Conservation (phyloP, 2,888 invertebrate genomes). For the Caenorhabditis plicata region DNA sequence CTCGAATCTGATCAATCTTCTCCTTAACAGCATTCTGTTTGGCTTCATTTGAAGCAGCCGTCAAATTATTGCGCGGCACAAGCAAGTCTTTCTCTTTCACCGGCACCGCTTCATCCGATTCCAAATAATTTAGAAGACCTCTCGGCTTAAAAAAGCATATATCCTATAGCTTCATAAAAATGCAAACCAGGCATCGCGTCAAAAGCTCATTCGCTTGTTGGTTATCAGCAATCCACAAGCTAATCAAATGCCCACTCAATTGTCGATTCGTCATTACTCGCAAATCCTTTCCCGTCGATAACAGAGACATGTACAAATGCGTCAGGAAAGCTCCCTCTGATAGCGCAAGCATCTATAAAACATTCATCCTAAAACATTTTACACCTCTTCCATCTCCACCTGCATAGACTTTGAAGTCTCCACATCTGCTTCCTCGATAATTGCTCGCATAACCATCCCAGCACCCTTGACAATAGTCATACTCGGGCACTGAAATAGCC, state of each 20-base stretch:
- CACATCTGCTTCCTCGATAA: slow-evolving; percentile 94
- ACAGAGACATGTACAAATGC: slow-evolving; percentile 86
- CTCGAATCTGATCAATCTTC: slow-evolving; percentile 38
- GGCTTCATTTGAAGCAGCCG: slow-evolving; percentile 74
- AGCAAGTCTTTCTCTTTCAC: slow-evolving; percentile 70
- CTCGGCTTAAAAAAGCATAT: slow-evolving; percentile 76
- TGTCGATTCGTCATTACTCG: slow-evolving; percentile 73
- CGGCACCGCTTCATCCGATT: slow-evolving; percentile 83
- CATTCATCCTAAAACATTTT: neutral
- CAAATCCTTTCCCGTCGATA: slow-evolving; percentile 79
- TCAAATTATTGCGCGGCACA: slow-evolving; percentile 82
- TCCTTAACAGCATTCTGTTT: slow-evolving; percentile 40
- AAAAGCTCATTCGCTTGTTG: slow-evolving; percentile 60
- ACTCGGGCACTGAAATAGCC: slow-evolving; percentile 89
- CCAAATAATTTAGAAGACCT: slow-evolving; percentile 85
- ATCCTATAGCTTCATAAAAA: neutral
- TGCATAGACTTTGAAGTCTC: slow-evolving; percentile 88
- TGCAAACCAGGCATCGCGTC: slow-evolving; percentile 50
- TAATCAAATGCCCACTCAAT: slow-evolving; percentile 88
- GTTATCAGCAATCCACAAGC: slow-evolving; percentile 92
- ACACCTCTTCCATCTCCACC: slow-evolving; percentile 5
- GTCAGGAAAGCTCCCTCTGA: slow-evolving; percentile 93
- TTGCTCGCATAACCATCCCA: slow-evolving; percentile 91
- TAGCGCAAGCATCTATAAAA: slow-evolving; percentile 77
- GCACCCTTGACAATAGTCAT: slow-evolving; percentile 95